A percentile compares a stretch with the other conserved stretches of the same genome.
Conservation (phyloP, 2,797 vertebrate genomes). For the Carcharodon carcharias region DNA sequence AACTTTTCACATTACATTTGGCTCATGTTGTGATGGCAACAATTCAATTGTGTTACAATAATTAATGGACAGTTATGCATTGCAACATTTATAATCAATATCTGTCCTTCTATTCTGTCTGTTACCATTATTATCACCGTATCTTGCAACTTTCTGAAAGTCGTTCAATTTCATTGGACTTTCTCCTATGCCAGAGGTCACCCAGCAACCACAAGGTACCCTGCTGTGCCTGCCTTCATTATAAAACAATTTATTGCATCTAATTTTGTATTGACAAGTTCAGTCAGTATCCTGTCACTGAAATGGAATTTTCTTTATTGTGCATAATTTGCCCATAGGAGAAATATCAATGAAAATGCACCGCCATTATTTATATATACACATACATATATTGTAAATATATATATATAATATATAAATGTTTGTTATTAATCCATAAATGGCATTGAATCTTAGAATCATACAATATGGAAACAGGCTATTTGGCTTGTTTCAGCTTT, state of each 20-base stretch:
- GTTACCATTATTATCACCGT: background rate
- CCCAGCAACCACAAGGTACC: too few relatives aligned
- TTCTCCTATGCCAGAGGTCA: background rate
- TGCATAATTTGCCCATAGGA: background rate
- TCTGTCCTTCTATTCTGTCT: background rate
- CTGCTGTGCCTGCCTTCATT: background rate
- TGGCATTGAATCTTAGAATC: too few relatives aligned
- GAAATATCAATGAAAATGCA: background rate
- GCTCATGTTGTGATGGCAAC: background rate
- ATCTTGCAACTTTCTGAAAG: background rate
- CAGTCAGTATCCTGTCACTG: background rate
- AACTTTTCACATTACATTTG: background rate
- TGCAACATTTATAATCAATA: background rate
- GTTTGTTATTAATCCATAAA: too few relatives aligned
- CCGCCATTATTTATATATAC: background rate
- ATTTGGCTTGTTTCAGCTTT: too few relatives aligned
- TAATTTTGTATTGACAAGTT: background rate
- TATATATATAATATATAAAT: too few relatives aligned
- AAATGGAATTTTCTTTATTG: background rate
- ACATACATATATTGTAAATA: too few relatives aligned
- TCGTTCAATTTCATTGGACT: slow-evolving; percentile 14
- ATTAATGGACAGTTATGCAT: background rate
- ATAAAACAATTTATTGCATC: background rate
- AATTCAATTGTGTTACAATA: background rate
- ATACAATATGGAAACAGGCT: too few relatives aligned